Base-by-base conservation (phyloP, 2,888 invertebrate genomes). In the Caenorhabditis imperialis region DNA sequence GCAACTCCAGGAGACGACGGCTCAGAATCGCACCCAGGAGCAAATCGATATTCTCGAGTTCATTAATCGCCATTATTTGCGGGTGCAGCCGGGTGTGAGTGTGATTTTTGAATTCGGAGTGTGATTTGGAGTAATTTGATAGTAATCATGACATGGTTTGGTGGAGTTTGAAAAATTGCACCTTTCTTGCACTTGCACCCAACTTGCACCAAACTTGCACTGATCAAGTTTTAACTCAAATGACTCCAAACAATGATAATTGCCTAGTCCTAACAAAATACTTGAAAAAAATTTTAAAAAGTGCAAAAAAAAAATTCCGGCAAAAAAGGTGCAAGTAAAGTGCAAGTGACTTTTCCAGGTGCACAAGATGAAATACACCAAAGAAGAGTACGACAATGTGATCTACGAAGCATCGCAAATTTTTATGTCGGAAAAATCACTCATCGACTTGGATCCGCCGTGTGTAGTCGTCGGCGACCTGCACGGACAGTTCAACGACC, bases 401-500 rank as follows among this genome's bases (percentile, higher is more conserved):
- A 63, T 74, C 30, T 33, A 44, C 7, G 80, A 73, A 18, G 83
- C 75, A 1, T 62, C 53, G 14, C 25, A 50, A 1, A 61, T 78
- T n/a, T 81, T 83, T 40, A 16, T 47, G 14, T 45, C 45, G 2
- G 81, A 82, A 44, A 70, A 62, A 4, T 67, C 81, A 0, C 62
- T 84, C n/a, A 33, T 84, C 5, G 82, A 81, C 51, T 58, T 81
- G 12, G 76, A 75, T 22, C 81, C 82, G 1, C 81, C 81, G 6
- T 60, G 78, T 12, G 71, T 71, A 0, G 65, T 82, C 14, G 81
- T 82, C 44, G 82, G 82, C 0, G 82, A 81, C 48, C 58, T 82
- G 10, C 81, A 79, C 48, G 81, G 82, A 27, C 78, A 79, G 33
- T 81, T 65, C 65, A 81, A 81, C 58, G 81, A 81, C 42, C 74